These are phyloP conservation scores for Emys orbicularis DNA, from an alignment of 2,797 vertebrate species.

Conservation along the genomic window DNA sequence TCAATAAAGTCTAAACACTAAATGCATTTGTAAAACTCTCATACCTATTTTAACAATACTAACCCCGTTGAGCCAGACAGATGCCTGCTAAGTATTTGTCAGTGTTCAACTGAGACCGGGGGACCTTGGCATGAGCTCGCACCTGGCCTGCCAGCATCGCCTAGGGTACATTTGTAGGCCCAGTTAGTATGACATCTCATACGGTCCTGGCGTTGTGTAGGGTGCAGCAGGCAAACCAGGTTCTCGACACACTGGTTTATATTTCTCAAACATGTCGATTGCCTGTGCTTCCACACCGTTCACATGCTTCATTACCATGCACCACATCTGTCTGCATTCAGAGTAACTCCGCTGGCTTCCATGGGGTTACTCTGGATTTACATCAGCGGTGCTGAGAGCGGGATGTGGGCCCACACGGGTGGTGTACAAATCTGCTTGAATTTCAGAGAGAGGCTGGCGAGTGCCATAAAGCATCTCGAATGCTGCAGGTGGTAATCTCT, in stretches of 20 bases:
- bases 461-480: background rate
- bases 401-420: background rate
- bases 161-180: background rate
- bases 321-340: background rate
- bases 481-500: background rate
- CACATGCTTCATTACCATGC: background rate
- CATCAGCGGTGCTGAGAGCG: background rate
- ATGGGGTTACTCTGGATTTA: background rate
- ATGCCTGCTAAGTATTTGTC: background rate
- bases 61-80: background rate
- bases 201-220: background rate
- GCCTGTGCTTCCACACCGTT: background rate
- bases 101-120: background rate
- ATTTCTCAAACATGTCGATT: background rate
- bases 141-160: background rate
- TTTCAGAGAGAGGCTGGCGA: background rate
- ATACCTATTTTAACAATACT: background rate
- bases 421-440: background rate
- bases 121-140: background rate
- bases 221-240: background rate
- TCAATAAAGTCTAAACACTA: background rate
- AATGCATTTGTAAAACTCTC: background rate
- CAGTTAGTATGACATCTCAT: background rate
- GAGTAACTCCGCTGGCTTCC: background rate
- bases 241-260: background rate